Evolutionary conservation across 2,113 vertebrate genomes (phyloP), one percentile per base, ranked within the genome.

Genomic region (Etia nguti): DNA sequence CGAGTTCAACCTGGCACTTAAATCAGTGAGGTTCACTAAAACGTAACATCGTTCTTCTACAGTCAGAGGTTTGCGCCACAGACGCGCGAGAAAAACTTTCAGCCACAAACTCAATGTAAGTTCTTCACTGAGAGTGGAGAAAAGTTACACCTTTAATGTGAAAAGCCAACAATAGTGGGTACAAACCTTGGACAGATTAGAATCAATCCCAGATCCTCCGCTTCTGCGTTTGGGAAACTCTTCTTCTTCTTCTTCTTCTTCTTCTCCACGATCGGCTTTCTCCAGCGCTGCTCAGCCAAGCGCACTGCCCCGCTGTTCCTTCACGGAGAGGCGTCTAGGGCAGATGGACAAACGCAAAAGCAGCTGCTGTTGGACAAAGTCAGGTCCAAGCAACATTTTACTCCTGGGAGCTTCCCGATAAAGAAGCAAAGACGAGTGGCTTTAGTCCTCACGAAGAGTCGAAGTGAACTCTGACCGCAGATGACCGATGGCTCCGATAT

Each of bases 151-250:
- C 0, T 60, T 18, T 18, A 2, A 15, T 4, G 3, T 6, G 3
- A 29, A 60, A 11, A 65, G n/a, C 2, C 16, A 65, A 1, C 6
- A 38, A n/a, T 79, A 79, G 36, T 41, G 3, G 1, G 70, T 79
- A 91, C 92, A 81, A 73, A 94, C 88, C 93, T 10, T 57, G 15
- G 2, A 62, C 59, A 56, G 81, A 2, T 8, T 41, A 75, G 2
- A 46, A 85, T 68, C 50, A n/a, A 20, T 59, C 41, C 79, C 6
- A 50, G 22, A 9, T 70, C 59, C 22, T 62, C 65, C 16, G 20
- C 86, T 80, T 82, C 20, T 4, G 12, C 46, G 60, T 83, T 83
- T 48, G 15, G 5, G 46, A 20, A 65, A 29, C 50, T 75, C 38
- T 79, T 5, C 65, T 48, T 2, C 54, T 73, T 4, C 59, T 62